Evolutionary conservation across 2,797 vertebrate species (phyloP).

Genomic region (Esox lucius): DNA sequence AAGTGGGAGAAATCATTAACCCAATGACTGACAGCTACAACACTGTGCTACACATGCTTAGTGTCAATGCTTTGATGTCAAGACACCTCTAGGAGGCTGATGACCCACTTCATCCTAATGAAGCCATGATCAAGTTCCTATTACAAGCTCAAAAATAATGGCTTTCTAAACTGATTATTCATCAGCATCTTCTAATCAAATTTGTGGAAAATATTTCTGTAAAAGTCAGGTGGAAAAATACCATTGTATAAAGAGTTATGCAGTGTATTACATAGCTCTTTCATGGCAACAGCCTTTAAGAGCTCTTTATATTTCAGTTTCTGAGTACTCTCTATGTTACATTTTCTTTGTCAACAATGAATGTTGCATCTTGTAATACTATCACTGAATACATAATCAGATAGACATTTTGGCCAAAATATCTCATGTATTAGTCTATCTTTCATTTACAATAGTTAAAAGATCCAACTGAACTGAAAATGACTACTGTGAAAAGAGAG

Average conservation of each 20-base stretch:
- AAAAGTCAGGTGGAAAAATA: constrained; percentile 31
- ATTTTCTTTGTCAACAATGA: constrained; percentile 40
- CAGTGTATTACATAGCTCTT: not conserved
- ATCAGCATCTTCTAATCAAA: constrained; percentile 9
- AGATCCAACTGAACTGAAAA: not conserved
- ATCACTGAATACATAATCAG: not conserved
- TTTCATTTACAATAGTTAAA: not conserved
- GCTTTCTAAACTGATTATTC: constrained; percentile 6
- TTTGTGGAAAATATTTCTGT: not conserved
- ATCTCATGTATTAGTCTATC: not conserved
- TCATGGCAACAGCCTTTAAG: not conserved
- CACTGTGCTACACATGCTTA: constrained; percentile 1
- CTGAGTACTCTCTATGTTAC: not conserved
- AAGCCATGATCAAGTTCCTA: constrained; percentile 10
- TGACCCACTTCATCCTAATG: constrained; percentile 30
- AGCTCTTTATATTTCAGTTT: not conserved
- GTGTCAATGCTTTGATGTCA: not conserved
- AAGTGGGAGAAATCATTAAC: not conserved
- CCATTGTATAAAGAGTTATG: constrained; percentile 18
- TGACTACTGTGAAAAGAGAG: not conserved
- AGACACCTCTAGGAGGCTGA: constrained; percentile 23
- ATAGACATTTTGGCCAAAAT: not conserved
- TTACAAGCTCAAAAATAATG: not conserved
- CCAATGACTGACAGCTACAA: not conserved
- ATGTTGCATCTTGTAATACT: constrained; percentile 22